Base-by-base conservation (phyloP, 2,113 vertebrate genomes). In the Tachysurus vachellii region DNA sequence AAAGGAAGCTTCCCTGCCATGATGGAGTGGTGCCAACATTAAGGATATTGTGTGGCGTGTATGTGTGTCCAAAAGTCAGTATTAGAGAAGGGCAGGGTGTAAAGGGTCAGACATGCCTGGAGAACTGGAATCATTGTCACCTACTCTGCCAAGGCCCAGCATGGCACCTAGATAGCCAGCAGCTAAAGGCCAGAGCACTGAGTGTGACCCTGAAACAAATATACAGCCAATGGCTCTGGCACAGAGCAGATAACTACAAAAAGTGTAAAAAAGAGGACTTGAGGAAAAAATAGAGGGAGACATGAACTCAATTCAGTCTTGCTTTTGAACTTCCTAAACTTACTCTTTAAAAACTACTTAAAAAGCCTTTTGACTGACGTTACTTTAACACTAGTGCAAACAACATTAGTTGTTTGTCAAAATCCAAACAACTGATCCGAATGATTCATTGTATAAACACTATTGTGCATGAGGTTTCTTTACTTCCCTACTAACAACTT, bases 91-190 rank as follows among this genome's bases (percentile, higher is more conserved):
- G 36, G 54, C 54, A 75, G 61, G 50, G 47, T 57, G 56, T 56
- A 77, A 56, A n/a, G 80, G 68, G 50, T 62, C 47, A 56, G 66
- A 71, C 54, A 84, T 77, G 81, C 80, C 61, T 44, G 53, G 68
- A 84, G 56, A 61, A 83, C 76, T 76, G 86, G 83, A 83, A 68
- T 87, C 76, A 77, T 59, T 82, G 70, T 82, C 82, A 59, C 84
- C 59, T 87, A 62, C 85, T 85, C 82, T 87, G 86, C 68, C 88
- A 89, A 83, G 76, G 62, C 81, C 47, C 84, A 83, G 86, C 57
- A 19, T 42, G 86, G 81, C 59, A 86, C 80, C 70, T 61, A 70
- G 71, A 71, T 71, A 16, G 54, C 83, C 68, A 76, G 56, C 73
- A 85, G 62, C 28, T 62, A 68, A 64, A 82, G 86, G 23, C 82